phyloP scores from a whole-genome alignment of 2,888 invertebrate genomes.

The Lochmaea capreae region DNA sequence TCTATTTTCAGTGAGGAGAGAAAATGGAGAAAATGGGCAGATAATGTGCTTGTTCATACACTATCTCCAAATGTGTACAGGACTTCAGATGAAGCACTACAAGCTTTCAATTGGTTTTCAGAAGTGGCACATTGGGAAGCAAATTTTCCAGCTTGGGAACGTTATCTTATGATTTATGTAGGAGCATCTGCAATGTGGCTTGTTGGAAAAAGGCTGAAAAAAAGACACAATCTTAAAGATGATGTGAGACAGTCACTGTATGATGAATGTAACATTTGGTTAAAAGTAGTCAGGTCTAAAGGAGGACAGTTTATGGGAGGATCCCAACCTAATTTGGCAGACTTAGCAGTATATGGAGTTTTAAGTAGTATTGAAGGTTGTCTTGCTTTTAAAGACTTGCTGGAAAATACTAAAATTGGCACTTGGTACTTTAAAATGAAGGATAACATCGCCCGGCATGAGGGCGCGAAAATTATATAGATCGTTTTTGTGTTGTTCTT shows the following conservation, averaged over 20 bases:
- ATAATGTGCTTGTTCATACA: constrained; percentile 89
- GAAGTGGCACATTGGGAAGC: constrained; percentile 92
- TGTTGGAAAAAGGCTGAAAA: constrained; percentile 89
- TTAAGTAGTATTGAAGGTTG: constrained; percentile 95
- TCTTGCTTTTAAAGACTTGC: constrained; percentile 84
- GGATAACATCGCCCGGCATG: constrained; percentile 70
- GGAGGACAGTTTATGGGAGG: constrained; percentile 87
- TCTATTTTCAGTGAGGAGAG: constrained; percentile 82
- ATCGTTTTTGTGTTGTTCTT: neutral
- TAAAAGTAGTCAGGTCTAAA: constrained; percentile 75
- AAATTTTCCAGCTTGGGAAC: constrained; percentile 88
- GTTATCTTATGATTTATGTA: constrained; percentile 87
- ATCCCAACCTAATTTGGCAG: constrained; percentile 87
- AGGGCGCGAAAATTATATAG: constrained; percentile 67
- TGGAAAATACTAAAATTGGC: constrained; percentile 79
- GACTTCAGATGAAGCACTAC: constrained; percentile 83
- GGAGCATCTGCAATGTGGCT: constrained; percentile 96
- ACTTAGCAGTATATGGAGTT: constrained; percentile 91
- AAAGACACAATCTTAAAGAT: constrained; percentile 85
- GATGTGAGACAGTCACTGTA: constrained; percentile 92
- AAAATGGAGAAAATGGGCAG: constrained; percentile 97
- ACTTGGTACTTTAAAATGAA: constrained; percentile 85
- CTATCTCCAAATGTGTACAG: constrained; percentile 98
- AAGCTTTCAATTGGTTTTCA: constrained; percentile 96
- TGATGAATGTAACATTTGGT: constrained; percentile 88